Evolutionary conservation across 53 echinoderm and acorn worm species (phyloP), one percentile per base, ranked within the genome.

Genomic region (Astropecten irregularis): DNA sequence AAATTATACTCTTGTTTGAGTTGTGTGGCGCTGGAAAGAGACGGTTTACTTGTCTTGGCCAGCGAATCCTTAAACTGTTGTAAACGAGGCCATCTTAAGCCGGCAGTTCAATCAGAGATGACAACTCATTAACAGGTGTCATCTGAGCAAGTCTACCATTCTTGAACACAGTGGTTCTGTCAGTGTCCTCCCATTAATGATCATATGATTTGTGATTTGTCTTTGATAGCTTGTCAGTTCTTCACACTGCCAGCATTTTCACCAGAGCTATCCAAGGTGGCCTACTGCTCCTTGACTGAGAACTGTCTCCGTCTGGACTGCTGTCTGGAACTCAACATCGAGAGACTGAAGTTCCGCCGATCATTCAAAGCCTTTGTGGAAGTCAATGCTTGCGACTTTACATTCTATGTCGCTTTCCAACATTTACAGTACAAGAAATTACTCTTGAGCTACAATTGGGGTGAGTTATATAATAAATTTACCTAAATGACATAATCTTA

Each of bases 231-330:
- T 23, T 68, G 68, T 68, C 68, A 16, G 35, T 63, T 49, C 51
- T 34, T 67, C 83, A 82, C 83, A 3, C 31, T 82, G 36, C 83
- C 68, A 9, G 54, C 22, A 0, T 67, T 82, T 34, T 16, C 63
- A 2, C 63, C 63, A 9, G 30, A 62, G 29, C 18, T 66, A 26
- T 52, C 83, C n/a, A 34, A 66, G 3, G 21, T 49, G 10, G 51
- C 67, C 49, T 82, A 82, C 83, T 82, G 83, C 47, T 66, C 85
- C 49, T 31, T 72, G 73, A 57, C 40, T 46, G 27, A 19, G 15
- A 44, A 74, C 57, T 85, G 85, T 23, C 31, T 72, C 29, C 72
- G 71, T 68, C 35, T 72, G 18, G 85, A 85, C 49, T 72, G 72
- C 64, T 73, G 85, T 49, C 40, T 85, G 47, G 37, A 72, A 3